Evolutionary conservation across 2,113 vertebrate genomes (phyloP).

Genomic region (Cheirogaleus medius): DNA sequence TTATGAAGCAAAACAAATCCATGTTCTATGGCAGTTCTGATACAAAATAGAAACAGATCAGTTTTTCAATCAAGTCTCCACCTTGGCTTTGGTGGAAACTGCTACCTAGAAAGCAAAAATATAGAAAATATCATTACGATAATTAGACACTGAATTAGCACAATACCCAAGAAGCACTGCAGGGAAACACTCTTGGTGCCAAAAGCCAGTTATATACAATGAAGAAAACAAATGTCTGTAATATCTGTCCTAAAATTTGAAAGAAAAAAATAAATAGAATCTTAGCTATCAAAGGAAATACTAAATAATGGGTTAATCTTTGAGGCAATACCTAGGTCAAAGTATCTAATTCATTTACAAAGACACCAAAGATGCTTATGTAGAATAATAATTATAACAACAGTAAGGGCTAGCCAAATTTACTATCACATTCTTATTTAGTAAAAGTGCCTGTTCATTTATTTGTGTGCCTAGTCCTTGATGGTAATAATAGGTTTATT

Average conservation of each 20-base stretch:
- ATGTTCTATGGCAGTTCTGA: neutral
- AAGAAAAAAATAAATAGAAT: neutral
- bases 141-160: neutral
- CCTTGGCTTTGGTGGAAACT: neutral
- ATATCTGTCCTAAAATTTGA: neutral
- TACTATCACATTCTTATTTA: neutral
- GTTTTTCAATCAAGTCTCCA: neutral
- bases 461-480: neutral
- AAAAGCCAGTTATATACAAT: neutral
- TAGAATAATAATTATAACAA: neutral
- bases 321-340: neutral
- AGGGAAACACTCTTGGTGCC: neutral
- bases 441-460: neutral
- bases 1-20: slow-evolving; percentile 5
- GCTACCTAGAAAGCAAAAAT: neutral
- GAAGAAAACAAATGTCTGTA: neutral
- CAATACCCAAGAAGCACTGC: neutral
- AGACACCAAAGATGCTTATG: neutral
- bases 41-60: neutral
- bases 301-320: neutral
- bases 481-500: neutral
- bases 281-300: neutral
- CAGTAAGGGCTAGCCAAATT: neutral
- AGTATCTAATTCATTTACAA: neutral
- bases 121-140: neutral